Percentiles rank a stretch among this genome's conserved stretches.
Evolutionary conservation across 2,113 vertebrate genomes (phyloP).

Genomic region (Hiodon alosoides): DNA sequence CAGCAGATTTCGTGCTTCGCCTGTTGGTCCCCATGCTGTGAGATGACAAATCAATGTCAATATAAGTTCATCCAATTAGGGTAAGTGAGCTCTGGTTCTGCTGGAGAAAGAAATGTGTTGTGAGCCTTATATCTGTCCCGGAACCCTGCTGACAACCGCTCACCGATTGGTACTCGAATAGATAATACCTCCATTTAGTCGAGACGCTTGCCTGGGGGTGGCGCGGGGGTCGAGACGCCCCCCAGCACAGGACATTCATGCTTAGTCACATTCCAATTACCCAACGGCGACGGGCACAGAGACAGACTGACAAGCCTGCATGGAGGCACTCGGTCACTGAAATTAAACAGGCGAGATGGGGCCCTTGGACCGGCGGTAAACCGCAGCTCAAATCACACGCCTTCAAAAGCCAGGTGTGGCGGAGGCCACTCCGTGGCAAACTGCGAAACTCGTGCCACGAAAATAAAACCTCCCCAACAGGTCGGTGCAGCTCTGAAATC

Average conservation of each 20-base stretch:
- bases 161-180: slow-evolving; percentile 51
- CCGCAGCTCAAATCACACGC: too few species aligned
- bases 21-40: background rate
- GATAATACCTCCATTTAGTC: slow-evolving; percentile 50
- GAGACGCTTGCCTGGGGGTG: slow-evolving; percentile 33
- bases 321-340: background rate
- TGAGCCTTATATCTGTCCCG: slow-evolving; percentile 40
- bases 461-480: too few species aligned
- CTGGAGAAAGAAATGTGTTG: slow-evolving; percentile 46
- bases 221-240: slow-evolving; percentile 44
- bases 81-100: slow-evolving; percentile 41
- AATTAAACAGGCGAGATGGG: slow-evolving; percentile 11
- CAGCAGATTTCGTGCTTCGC: background rate
- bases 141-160: slow-evolving; percentile 46
- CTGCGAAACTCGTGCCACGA: too few species aligned
- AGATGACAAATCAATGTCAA: slow-evolving; percentile 27
- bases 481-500: too few species aligned
- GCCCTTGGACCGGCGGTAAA: too few species aligned
- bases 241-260: slow-evolving; percentile 31
- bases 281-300: slow-evolving; percentile 12
- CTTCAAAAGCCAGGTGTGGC: too few species aligned
- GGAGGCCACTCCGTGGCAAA: too few species aligned
- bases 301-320: background rate
- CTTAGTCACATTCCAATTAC: slow-evolving; percentile 36
- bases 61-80: slow-evolving; percentile 46